Conservation (phyloP, 2,113 vertebrate genomes). For the Gavia stellata region DNA sequence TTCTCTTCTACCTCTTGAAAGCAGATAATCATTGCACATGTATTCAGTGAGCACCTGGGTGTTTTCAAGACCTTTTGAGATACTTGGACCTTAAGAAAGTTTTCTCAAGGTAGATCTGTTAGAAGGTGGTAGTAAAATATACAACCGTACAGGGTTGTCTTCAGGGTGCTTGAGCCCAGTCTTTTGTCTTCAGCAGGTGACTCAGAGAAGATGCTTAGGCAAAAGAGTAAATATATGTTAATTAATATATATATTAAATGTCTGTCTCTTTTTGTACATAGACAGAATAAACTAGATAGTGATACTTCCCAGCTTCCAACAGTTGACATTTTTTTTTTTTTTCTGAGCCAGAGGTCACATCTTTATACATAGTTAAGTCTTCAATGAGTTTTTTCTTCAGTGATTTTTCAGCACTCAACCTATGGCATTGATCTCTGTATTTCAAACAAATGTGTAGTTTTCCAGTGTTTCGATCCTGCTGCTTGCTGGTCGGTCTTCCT, state of each 20-base stretch:
- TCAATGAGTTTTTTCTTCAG: neutral
- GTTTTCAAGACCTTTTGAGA: neutral
- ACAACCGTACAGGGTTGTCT: neutral
- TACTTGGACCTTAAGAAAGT: neutral
- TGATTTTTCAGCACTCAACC: neutral
- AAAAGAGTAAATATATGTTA: neutral
- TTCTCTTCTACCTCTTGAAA: neutral
- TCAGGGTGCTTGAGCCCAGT: fast-evolving
- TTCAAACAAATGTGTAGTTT: neutral
- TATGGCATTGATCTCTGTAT: neutral
- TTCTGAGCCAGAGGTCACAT: neutral
- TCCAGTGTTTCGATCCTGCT: neutral
- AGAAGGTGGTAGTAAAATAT: too few relatives aligned
- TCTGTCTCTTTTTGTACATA: neutral
- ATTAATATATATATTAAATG: neutral
- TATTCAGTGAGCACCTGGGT: neutral
- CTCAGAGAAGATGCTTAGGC: neutral
- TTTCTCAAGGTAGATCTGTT: neutral
- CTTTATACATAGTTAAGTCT: neutral
- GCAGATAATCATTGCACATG: neutral
- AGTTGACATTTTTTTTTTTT: neutral
- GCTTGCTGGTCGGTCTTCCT: neutral
- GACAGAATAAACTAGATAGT: neutral
- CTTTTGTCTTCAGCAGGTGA: neutral
- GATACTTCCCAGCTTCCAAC: neutral